Percentiles rank a stretch among this genome's conserved stretches.
phyloP scores from a whole-genome alignment of 2,113 vertebrate genomes.

The Pimephales promelas region DNA sequence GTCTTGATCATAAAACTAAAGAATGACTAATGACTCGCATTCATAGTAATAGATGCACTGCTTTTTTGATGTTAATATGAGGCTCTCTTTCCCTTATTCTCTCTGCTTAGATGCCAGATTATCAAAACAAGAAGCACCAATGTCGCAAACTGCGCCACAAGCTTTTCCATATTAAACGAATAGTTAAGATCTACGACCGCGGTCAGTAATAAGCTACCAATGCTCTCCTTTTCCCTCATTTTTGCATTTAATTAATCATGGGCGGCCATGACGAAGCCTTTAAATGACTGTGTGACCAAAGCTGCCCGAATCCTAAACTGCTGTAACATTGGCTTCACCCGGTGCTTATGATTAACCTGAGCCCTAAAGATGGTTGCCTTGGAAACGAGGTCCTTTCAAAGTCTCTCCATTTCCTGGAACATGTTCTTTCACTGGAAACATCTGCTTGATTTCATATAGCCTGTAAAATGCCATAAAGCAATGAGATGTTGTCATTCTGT shows the following conservation, averaged over 20 bases:
- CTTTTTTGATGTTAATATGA: neutral
- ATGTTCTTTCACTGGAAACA: neutral
- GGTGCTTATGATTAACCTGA: conserved; percentile 45
- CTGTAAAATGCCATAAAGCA: conserved; percentile 27
- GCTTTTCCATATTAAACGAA: conserved; percentile 87
- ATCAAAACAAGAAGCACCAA: conserved; percentile 80
- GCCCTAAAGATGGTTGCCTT: conserved; percentile 11
- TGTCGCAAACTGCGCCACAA: conserved; percentile 81
- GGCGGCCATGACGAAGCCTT: neutral
- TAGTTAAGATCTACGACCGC: conserved; percentile 85
- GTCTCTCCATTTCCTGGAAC: conserved; percentile 15
- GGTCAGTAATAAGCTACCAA: conserved; percentile 56
- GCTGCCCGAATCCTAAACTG: conserved; percentile 25
- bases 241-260: neutral
- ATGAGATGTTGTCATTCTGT: neutral
- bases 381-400: neutral
- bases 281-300: conserved; percentile 5
- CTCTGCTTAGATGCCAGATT: conserved; percentile 77
- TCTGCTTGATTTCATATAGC: neutral
- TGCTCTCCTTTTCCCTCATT: conserved; percentile 35
- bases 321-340: conserved; percentile 4
- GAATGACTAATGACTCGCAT: neutral
- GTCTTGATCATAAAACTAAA: conserved; percentile 40
- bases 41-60: neutral
- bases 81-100: neutral